A percentile compares a stretch with the other conserved stretches of the same genome.
These are phyloP conservation scores for Drosophila sproati DNA, from an alignment of 1,140 invertebrate species.

Conservation along the genomic window DNA sequence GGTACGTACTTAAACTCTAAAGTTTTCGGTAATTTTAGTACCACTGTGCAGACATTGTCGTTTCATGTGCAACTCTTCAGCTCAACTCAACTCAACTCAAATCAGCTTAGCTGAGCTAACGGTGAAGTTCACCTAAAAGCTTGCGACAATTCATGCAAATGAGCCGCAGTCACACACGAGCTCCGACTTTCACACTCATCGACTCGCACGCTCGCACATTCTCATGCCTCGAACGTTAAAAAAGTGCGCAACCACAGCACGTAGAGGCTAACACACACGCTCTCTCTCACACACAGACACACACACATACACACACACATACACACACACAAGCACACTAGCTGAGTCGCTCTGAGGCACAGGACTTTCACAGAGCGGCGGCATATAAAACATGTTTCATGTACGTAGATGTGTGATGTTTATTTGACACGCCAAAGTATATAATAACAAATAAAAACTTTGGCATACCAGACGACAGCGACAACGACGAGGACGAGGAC, in stretches of 20 bases:
- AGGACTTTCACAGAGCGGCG: conserved; percentile 38
- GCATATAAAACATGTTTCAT: conserved; percentile 81
- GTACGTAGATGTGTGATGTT: conserved; percentile 80
- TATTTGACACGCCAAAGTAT: conserved; percentile 83
- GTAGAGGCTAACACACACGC: conserved; percentile 37
- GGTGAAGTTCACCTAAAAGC: conserved; percentile 75
- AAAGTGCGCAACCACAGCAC: conserved; percentile 77
- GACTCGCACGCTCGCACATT: conserved; percentile 20
- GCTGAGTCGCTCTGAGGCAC: neutral
- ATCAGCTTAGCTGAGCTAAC: conserved; percentile 21
- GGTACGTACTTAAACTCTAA: neutral
- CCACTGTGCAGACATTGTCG: conserved; percentile 62
- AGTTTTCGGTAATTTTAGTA: neutral
- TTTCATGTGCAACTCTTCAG: conserved; percentile 10
- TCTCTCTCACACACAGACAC: conserved; percentile 2
- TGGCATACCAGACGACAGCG: conserved; percentile 54
- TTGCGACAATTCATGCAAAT: conserved; percentile 81
- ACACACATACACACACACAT: neutral
- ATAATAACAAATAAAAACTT: conserved; percentile 83
- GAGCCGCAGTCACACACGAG: conserved; percentile 66
- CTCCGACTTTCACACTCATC: conserved; percentile 36
- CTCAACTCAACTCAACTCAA: conserved; percentile 1
- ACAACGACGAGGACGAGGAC: conserved; percentile 12
- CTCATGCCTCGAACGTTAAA: conserved; percentile 60
- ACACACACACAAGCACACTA: neutral